Percentiles rank a stretch among this genome's conserved stretches.
These are phyloP conservation scores for Gouania willdenowi DNA, from an alignment of 2,797 vertebrate genomes.

Conservation along the genomic window DNA sequence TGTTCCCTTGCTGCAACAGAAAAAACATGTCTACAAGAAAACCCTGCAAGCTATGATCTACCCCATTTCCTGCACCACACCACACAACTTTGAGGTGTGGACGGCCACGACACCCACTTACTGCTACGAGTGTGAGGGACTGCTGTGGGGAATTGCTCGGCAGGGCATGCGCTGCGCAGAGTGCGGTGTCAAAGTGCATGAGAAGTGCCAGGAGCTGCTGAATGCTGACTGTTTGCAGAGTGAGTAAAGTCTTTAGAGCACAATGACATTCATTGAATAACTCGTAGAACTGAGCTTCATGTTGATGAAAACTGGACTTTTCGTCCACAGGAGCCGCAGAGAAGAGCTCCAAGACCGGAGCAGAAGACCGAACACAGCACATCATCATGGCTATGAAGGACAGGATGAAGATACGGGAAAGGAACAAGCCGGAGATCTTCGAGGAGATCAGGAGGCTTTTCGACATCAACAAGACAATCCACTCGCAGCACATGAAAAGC, in stretches of 20 bases:
- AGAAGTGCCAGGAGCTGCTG: conserved; percentile 97
- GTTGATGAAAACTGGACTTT: background rate
- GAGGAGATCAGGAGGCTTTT: conserved; percentile 90
- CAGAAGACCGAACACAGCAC: conserved; percentile 91
- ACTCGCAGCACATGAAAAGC: conserved; percentile 91
- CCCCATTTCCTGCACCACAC: conserved; percentile 96
- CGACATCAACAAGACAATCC: conserved; percentile 76
- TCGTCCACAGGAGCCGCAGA: conserved; percentile 85
- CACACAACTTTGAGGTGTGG: conserved; percentile 96
- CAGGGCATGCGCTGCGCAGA: conserved; percentile 96
- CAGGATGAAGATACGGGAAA: conserved; percentile 96
- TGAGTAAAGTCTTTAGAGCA: conserved; percentile 41
- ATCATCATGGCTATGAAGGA: conserved; percentile 98
- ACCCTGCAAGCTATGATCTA: conserved; percentile 96
- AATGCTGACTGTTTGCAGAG: conserved; percentile 95
- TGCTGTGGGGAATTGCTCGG: conserved; percentile 94
- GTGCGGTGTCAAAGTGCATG: conserved; percentile 97
- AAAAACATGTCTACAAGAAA: conserved; percentile 93
- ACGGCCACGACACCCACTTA: conserved; percentile 94
- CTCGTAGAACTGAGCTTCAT: no score
- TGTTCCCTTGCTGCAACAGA: conserved; percentile 69
- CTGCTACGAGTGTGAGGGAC: conserved; percentile 95
- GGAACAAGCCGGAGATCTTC: conserved; percentile 97
- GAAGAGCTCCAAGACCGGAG: conserved; percentile 93
- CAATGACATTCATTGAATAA: no score